phyloP scores from a whole-genome alignment of 2,888 invertebrate genomes.

The Hemaris fuciformis region DNA sequence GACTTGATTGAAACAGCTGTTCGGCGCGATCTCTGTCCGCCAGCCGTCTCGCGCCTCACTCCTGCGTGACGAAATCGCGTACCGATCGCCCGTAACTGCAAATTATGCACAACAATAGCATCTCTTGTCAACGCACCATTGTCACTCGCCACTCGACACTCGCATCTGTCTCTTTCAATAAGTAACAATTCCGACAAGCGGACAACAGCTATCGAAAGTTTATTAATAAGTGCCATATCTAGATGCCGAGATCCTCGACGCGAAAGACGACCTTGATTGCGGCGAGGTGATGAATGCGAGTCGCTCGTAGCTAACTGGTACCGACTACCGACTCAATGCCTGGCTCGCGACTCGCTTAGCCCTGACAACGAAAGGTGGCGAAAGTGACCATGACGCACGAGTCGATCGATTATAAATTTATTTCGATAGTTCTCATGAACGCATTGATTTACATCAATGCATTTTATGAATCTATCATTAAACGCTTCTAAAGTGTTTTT shows the following conservation, averaged over 20 bases:
- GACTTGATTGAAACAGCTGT: conserved; percentile 59
- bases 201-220: conserved; percentile 41
- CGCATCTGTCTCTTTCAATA: conserved; percentile 39
- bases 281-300: conserved; percentile 48
- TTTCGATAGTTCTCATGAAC: not conserved
- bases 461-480: conserved; percentile 15
- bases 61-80: conserved; percentile 48
- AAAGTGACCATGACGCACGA: conserved; percentile 66
- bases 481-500: not conserved
- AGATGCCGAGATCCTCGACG: conserved; percentile 32
- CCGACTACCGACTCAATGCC: conserved; percentile 40
- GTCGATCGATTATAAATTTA: conserved; percentile 10
- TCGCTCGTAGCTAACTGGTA: conserved; percentile 40
- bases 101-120: conserved; percentile 49
- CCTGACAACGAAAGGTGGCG: conserved; percentile 73
- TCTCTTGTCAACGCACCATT: conserved; percentile 29
- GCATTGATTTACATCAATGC: conserved; percentile 24
- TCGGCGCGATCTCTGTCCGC: conserved; percentile 38
- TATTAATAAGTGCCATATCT: conserved; percentile 36
- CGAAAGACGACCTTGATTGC: conserved; percentile 48
- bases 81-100: conserved; percentile 43
- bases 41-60: conserved; percentile 20
- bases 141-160: conserved; percentile 49
- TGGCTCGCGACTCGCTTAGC: conserved; percentile 45
- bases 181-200: conserved; percentile 31